These are phyloP conservation scores for Argyrosomus regius DNA, from an alignment of 2,797 vertebrate genomes.

Conservation along the genomic window DNA sequence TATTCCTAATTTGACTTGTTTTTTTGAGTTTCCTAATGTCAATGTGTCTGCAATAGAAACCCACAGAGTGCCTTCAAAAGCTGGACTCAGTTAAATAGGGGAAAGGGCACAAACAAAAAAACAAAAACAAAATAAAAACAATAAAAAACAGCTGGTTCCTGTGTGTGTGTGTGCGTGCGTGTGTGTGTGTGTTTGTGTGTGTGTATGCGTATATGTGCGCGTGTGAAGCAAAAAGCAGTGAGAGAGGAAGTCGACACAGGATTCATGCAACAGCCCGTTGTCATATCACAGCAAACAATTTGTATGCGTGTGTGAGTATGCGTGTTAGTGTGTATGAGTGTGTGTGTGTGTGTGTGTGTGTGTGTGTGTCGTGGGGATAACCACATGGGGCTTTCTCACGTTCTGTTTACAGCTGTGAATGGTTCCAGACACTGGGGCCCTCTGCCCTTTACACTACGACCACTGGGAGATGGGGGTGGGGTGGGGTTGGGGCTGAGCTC, in stretches of 20 bases:
- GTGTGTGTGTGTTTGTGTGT: slow-evolving; percentile 26
- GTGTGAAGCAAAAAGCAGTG: slow-evolving; percentile 38
- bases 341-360: slow-evolving; percentile 34
- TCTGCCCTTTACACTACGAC: slow-evolving; percentile 76
- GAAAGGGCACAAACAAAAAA: slow-evolving; percentile 60
- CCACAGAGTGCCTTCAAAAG: slow-evolving; percentile 15
- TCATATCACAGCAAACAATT: slow-evolving; percentile 76
- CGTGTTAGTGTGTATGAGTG: slow-evolving; percentile 51
- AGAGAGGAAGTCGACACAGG: slow-evolving; percentile 75
- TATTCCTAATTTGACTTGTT: background rate
- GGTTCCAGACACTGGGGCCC: slow-evolving; percentile 80
- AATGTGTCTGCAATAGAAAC: background rate
- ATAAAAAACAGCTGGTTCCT: slow-evolving; percentile 63
- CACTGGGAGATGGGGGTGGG: slow-evolving; percentile 66
- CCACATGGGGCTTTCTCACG: slow-evolving; percentile 86
- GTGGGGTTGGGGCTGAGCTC: slow-evolving; percentile 23
- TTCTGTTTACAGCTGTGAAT: slow-evolving; percentile 87
- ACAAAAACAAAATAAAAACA: slow-evolving; percentile 28
- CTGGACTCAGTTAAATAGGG: slow-evolving; percentile 44
- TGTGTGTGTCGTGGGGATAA: slow-evolving; percentile 77
- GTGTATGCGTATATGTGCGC: slow-evolving; percentile 42
- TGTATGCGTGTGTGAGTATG: slow-evolving; percentile 52
- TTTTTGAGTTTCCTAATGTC: background rate
- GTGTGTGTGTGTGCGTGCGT: slow-evolving; percentile 32
- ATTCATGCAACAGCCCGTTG: slow-evolving; percentile 63